Conservation (phyloP, 2,797 vertebrate genomes). For the Pyrocephalus nanus region DNA sequence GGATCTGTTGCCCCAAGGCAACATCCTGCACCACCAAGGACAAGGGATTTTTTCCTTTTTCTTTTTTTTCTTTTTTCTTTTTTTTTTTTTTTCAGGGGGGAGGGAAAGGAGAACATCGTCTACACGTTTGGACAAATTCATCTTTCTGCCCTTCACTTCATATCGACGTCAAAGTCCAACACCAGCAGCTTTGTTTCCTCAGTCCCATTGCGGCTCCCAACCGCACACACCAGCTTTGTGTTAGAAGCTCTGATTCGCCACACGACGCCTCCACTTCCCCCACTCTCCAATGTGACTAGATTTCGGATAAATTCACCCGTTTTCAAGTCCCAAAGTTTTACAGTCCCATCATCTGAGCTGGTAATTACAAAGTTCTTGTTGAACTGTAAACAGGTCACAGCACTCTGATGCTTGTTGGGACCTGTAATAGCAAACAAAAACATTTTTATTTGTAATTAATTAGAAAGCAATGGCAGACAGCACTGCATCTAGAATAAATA, state of each 20-base stretch:
- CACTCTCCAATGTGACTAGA: constrained; percentile 99
- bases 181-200: constrained; percentile 99
- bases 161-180: constrained; percentile 99
- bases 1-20: constrained; percentile 82
- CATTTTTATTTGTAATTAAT: constrained; percentile 33
- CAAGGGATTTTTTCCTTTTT: constrained; percentile 74
- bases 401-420: constrained; percentile 99
- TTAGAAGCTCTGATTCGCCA: constrained; percentile 99
- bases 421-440: constrained; percentile 78
- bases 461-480: not conserved
- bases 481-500: not conserved
- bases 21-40: constrained; percentile 82
- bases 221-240: constrained; percentile 98
- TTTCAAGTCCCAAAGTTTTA: constrained; percentile 99
- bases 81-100: constrained; percentile 29
- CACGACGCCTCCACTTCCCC: constrained; percentile 97
- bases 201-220: constrained; percentile 98
- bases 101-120: constrained; percentile 78
- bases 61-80: constrained; percentile 5
- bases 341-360: constrained; percentile 99
- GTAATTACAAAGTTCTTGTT: constrained; percentile 99
- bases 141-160: constrained; percentile 89
- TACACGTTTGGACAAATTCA: constrained; percentile 77
- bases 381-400: constrained; percentile 99
- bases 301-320: constrained; percentile 99